Conservation (phyloP, 2,888 invertebrate species). For the Hirudinaria manillensis region DNA sequence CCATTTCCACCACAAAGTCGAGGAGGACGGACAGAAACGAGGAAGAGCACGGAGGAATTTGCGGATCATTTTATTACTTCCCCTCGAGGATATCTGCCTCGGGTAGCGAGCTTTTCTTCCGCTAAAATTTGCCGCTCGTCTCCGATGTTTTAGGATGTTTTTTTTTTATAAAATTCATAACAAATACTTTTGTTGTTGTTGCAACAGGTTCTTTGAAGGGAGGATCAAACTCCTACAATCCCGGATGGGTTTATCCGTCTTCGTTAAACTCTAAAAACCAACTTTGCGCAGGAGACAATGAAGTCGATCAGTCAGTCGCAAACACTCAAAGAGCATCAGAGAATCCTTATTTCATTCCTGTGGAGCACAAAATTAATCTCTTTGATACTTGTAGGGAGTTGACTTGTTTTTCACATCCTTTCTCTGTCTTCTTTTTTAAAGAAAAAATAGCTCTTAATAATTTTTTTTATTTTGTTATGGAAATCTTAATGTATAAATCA, state of each 20-base stretch:
- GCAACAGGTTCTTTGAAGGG: background rate
- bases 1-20: no score
- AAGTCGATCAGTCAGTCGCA: background rate
- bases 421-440: no score
- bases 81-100: background rate
- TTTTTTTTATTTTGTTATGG: no score
- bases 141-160: background rate
- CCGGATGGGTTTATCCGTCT: background rate
- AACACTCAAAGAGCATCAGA: background rate
- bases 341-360: background rate
- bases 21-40: no score
- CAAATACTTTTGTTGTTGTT: background rate
- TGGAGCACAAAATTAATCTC: background rate
- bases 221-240: background rate
- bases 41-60: background rate
- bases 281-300: background rate
- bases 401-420: no score
- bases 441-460: no score
- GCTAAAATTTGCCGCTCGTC: background rate
- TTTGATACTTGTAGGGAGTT: background rate
- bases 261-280: background rate
- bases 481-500: no score
- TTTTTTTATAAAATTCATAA: background rate
- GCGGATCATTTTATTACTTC: conserved; percentile 10
- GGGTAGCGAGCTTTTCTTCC: no score